Conservation (phyloP, 2,113 vertebrate genomes). For the Halichoeres trimaculatus region DNA sequence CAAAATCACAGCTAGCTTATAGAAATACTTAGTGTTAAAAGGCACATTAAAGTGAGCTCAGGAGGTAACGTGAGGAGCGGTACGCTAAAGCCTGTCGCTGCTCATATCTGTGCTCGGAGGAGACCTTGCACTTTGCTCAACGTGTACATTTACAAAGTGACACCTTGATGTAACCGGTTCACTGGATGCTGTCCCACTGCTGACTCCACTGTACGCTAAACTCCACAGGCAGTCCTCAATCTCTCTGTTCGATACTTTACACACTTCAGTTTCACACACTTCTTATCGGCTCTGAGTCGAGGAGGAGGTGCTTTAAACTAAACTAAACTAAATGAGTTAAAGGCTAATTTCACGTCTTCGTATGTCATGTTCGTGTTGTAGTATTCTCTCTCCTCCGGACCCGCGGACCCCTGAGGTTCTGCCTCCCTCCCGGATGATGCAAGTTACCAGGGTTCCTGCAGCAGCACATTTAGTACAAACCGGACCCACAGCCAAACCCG, state of each 20-base stretch:
- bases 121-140: slow-evolving; percentile 81
- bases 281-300: neutral
- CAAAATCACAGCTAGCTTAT: neutral
- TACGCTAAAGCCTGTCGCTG: slow-evolving; percentile 31
- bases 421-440: slow-evolving; percentile 59
- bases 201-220: no score
- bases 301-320: neutral
- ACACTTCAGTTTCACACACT: no score
- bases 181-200: neutral
- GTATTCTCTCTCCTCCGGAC: neutral
- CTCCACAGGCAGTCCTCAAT: neutral
- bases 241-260: no score
- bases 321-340: neutral
- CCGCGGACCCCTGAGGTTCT: neutral
- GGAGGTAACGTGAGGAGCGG: neutral
- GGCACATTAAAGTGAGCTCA: slow-evolving; percentile 6
- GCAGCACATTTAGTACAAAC: neutral
- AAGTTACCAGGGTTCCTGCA: slow-evolving; percentile 53
- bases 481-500: slow-evolving; percentile 22
- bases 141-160: slow-evolving; percentile 51
- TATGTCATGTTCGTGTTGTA: neutral
- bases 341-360: neutral
- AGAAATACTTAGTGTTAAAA: slow-evolving; percentile 9
- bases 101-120: slow-evolving; percentile 62
- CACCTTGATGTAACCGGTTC: neutral